Evolutionary conservation across 2,888 invertebrate species (phyloP), one percentile per base, ranked within the genome.

Genomic region (Thereva unica): DNA sequence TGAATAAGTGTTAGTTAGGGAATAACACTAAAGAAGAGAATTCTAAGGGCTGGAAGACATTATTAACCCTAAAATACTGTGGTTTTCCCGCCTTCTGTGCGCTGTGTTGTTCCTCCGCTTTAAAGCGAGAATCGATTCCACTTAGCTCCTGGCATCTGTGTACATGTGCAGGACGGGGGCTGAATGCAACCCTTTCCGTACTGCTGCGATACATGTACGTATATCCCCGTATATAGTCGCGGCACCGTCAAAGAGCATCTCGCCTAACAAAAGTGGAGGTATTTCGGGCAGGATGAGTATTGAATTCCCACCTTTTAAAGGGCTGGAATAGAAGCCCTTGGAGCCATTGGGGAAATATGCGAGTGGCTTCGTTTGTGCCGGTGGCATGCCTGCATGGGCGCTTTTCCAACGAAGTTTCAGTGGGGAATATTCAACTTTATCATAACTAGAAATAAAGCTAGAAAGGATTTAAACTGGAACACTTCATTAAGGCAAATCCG

Each of bases 1-100:
- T 59, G 57, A 59, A 59, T 59, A 59, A 59, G 57, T 59, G 57
- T 59, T 59, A 59, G 57, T 59, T 38, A 34, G 35, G 47, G 57
- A 47, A 47, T 59, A 47, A 59, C 45, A 47, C 37, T 23, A 38
- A 23, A 23, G 23, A 23, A 23, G 23, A 23, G 23, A 23, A 23
- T 23, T 9, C 8, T 47, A 38, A 47, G 57, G 47, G 37, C 41
- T 59, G 57, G 47, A 59, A 59, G 40, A 59, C 57, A 59, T 59
- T 59, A 59, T 59, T 59, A 59, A 59, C 57, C 57, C 47, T 35
- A 38, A 59, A 59, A 35, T 12, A 59, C 45, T 35, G 57, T 34
- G 47, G 38, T 47, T 41, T 38, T 10, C 35, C 50, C 47, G 37
- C 57, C 47, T 37, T 47, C 45, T 59, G 47, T 59, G 47, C 47